A percentile compares a stretch with the other conserved stretches of the same genome.
Evolutionary conservation across 2,888 invertebrate species (phyloP).

Genomic region (Oxycera nigricornis): DNA sequence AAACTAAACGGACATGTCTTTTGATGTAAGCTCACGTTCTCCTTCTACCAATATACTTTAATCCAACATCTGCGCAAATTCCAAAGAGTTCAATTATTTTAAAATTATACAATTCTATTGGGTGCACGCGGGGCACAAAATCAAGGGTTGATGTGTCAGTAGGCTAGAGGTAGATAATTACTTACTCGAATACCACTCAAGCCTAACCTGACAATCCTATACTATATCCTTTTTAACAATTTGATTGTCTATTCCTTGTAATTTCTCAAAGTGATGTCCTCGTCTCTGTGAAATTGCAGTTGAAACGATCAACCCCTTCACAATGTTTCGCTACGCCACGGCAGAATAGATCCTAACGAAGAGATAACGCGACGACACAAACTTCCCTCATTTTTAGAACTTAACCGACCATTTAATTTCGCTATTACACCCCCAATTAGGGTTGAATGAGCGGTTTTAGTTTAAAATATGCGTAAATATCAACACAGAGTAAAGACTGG

Average conservation of each 20-base stretch:
- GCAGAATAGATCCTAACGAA: background rate
- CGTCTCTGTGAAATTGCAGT: background rate
- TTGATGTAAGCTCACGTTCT: no score
- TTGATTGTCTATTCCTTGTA: background rate
- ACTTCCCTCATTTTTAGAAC: conserved; percentile 48
- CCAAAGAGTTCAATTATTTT: conserved; percentile 41
- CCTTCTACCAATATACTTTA: background rate
- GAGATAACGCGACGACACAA: conserved; percentile 49
- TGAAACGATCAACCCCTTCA: no score
- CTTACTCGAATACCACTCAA: background rate
- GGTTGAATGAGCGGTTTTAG: conserved; percentile 51
- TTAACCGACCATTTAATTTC: conserved; percentile 57
- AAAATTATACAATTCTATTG: conserved; percentile 42
- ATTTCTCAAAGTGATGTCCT: conserved; percentile 11
- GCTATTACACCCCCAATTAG: conserved; percentile 61
- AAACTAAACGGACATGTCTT: no score
- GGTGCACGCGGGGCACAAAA: background rate
- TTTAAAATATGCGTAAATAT: conserved; percentile 35
- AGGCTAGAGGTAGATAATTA: conserved; percentile 4
- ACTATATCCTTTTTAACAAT: background rate
- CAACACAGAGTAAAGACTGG: background rate
- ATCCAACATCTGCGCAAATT: conserved; percentile 33
- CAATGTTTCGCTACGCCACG: background rate
- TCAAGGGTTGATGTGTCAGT: conserved; percentile 9
- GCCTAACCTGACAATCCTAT: background rate